Evolutionary conservation across 1,140 invertebrate genomes (phyloP), one percentile per base, ranked within the genome.

Genomic region (Aphaenogaster ashmeadi): DNA sequence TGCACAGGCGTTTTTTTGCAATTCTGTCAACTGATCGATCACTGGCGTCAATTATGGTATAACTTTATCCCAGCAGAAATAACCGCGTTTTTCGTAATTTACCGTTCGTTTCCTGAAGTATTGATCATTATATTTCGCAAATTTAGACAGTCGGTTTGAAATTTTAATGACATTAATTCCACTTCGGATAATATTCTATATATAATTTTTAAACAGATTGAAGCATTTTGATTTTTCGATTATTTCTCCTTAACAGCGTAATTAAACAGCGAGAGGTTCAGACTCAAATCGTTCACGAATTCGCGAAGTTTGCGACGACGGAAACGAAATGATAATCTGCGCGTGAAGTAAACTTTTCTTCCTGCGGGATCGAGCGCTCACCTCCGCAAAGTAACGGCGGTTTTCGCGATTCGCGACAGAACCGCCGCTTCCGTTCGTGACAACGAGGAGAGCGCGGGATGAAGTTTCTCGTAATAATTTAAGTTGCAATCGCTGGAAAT

Each of bases 401-500:
- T 33, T 11, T 11, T 50, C 18, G 41, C 52, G 58, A 27, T 77
- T 21, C n/a, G 7, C 13, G 50, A 6, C 9, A 6, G 27, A 67
- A 67, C 9, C 27, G 27, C 9, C 8, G 6, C 5, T 47, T 36
- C 33, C 13, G 9, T 21, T 50, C 41, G 15, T 13, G 44, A 33
- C 13, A 8, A 69, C 13, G 13, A 69, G 36, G 54, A 33, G 2
- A 21, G 33, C 44, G 33, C 9, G 6, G 0, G 41, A 44, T 7
- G 36, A 54, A 56, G 3, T 54, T 18, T 54, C 36, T 41, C 27
- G 15, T 38, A 15, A 83, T 83, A 74, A 74, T 74, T 47, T 56
- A 50, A 21, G 77, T 64, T 72, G 79, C 67, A 50, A 54, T 87
- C n/a, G 38, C 27, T 15, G 47, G n/a, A 47, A 89, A 84, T 64